Percentiles rank a stretch among this genome's conserved stretches.
These are phyloP conservation scores for Avahi laniger DNA, from an alignment of 2,797 vertebrate species.

Conservation along the genomic window DNA sequence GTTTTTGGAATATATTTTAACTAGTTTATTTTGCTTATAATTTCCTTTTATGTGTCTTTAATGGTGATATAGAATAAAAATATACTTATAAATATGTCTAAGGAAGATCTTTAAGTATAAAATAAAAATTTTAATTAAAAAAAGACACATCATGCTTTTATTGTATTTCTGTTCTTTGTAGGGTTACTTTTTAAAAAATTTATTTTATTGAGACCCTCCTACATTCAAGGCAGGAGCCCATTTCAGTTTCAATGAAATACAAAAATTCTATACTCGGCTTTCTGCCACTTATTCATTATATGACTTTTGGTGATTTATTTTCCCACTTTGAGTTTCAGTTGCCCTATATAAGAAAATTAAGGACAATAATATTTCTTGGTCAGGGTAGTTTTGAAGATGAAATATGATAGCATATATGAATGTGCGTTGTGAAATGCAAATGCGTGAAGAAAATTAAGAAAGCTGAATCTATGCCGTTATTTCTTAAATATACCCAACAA, in stretches of 20 bases:
- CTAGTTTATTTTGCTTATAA: conserved; percentile 21
- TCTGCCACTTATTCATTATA: background rate
- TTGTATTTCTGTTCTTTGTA: background rate
- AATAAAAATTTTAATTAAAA: background rate
- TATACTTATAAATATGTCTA: background rate
- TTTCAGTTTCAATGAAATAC: background rate
- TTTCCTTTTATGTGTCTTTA: background rate
- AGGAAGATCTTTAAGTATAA: background rate
- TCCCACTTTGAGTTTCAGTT: background rate
- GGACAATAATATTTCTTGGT: background rate
- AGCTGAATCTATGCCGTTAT: background rate
- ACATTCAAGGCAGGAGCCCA: background rate
- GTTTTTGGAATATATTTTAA: background rate
- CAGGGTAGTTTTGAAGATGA: background rate
- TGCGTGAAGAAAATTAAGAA: background rate
- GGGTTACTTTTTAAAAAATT: background rate
- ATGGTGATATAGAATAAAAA: background rate
- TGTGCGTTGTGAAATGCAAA: background rate
- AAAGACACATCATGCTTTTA: background rate
- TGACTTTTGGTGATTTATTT: background rate
- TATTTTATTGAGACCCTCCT: background rate
- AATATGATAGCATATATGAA: background rate
- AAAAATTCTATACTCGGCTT: background rate
- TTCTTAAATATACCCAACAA: background rate
- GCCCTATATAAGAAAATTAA: background rate